Percentiles rank a stretch among this genome's conserved stretches.
phyloP scores from a whole-genome alignment of 2,797 vertebrate genomes.

The Clarias platycephalus region DNA sequence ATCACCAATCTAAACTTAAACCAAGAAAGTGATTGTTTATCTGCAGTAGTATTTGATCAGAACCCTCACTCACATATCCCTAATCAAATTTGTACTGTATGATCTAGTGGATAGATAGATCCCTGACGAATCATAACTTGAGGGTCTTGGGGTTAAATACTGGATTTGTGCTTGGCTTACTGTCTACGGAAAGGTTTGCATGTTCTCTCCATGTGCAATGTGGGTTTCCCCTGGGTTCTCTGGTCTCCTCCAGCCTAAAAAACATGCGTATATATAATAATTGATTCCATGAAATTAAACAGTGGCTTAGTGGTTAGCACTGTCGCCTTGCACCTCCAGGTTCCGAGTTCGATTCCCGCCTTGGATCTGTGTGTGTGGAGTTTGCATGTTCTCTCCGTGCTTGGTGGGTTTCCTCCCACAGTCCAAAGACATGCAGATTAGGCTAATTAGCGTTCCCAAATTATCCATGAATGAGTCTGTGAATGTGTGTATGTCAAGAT shows the following conservation, averaged over 20 bases:
- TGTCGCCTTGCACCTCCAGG: too few relatives aligned
- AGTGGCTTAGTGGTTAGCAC: too few relatives aligned
- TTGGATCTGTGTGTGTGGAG: too few relatives aligned
- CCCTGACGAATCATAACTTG: not conserved
- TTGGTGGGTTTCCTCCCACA: too few relatives aligned
- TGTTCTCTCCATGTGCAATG: not conserved
- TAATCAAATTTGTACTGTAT: not conserved
- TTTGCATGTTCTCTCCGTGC: too few relatives aligned
- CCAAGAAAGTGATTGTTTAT: not conserved
- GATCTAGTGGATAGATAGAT: too few relatives aligned
- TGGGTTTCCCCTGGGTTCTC: not conserved
- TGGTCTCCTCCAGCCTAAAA: not conserved
- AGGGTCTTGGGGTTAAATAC: not conserved
- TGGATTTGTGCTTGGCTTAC: not conserved
- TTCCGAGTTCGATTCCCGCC: too few relatives aligned
- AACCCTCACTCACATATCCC: not conserved
- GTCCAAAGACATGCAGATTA: too few relatives aligned
- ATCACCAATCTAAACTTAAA: not conserved
- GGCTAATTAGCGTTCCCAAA: too few relatives aligned
- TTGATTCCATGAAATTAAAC: too few relatives aligned
- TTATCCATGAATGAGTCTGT: too few relatives aligned
- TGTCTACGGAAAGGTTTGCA: not conserved
- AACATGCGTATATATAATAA: not conserved
- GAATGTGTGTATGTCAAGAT: too few relatives aligned
- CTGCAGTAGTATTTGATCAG: not conserved